phyloP scores from a whole-genome alignment of 2,888 invertebrate genomes.

The Cremastobaeus sp. region DNA sequence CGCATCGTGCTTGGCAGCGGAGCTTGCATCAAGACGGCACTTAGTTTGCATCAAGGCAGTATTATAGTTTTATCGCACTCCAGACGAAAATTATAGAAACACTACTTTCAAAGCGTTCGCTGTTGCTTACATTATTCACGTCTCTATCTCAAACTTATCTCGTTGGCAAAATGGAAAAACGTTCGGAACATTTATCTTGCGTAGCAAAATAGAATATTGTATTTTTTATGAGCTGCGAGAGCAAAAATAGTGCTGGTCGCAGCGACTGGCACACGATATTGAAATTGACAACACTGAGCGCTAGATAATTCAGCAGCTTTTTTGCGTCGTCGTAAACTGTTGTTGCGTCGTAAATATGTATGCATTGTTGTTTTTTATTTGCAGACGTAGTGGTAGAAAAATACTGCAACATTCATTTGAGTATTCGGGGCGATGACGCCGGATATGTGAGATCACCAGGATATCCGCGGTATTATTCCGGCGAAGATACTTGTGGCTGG shows the following conservation, averaged over 20 bases:
- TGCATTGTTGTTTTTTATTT: constrained; percentile 60
- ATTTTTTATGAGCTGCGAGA: too few species aligned
- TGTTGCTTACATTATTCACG: constrained; percentile 2
- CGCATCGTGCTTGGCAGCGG: constrained; percentile 1
- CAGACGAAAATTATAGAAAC: constrained; percentile 5
- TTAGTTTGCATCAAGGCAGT: neutral
- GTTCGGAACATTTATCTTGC: too few species aligned
- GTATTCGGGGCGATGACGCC: constrained; percentile 72
- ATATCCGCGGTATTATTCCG: constrained; percentile 87
- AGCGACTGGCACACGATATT: too few species aligned
- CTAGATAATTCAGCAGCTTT: too few species aligned
- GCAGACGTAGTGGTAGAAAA: constrained; percentile 78
- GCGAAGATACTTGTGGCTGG: constrained; percentile 84
- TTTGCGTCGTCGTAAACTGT: too few species aligned
- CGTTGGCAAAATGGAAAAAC: neutral
- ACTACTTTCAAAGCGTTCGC: constrained; percentile 1
- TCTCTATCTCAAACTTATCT: constrained; percentile 2
- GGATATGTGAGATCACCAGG: constrained; percentile 81
- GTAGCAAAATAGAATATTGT: too few species aligned
- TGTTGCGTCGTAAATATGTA: neutral
- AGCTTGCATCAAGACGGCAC: constrained; percentile 19
- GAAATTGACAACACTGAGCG: too few species aligned
- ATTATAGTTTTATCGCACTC: constrained; percentile 21
- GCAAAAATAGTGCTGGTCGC: too few species aligned
- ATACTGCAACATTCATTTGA: constrained; percentile 79